Conservation (phyloP, 1,140 invertebrate genomes). For the Drosophila neocordata region DNA sequence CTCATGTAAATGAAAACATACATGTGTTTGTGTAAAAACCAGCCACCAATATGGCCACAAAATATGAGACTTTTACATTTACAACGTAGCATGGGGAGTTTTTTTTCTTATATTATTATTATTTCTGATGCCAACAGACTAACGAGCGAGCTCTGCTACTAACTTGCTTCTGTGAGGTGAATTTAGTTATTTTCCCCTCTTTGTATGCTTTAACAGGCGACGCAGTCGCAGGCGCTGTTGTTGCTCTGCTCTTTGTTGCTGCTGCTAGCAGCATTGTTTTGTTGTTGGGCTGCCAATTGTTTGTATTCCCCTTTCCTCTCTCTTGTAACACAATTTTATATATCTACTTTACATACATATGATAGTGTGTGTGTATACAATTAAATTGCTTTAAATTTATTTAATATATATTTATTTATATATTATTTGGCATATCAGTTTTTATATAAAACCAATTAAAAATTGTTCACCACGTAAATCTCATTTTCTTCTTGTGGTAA, state of each 20-base stretch:
- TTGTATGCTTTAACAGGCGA: constrained; percentile 6
- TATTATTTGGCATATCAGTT: background rate
- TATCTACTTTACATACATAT: too few relatives aligned
- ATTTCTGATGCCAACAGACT: constrained; percentile 3
- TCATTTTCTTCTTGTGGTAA: constrained; percentile 39
- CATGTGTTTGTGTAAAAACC: constrained; percentile 5
- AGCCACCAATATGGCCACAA: constrained; percentile 31
- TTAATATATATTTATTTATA: background rate
- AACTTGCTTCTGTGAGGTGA: background rate
- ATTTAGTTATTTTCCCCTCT: background rate
- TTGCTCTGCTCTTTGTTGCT: constrained; percentile 15
- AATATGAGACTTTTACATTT: constrained; percentile 50
- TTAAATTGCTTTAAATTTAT: constrained; percentile 26
- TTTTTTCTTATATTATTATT: constrained; percentile 12
- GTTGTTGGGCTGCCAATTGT: constrained; percentile 30
- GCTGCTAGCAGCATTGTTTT: constrained; percentile 21
- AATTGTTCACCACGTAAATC: background rate
- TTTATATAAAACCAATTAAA: background rate
- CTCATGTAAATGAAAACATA: constrained; percentile 13
- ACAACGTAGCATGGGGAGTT: constrained; percentile 58
- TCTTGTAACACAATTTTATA: constrained; percentile 2
- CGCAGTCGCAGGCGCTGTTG: constrained; percentile 1
- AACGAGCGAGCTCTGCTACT: background rate
- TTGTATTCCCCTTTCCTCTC: background rate
- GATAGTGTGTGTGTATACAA: too few relatives aligned